Base-by-base conservation (phyloP, 2,888 invertebrate genomes). In the Abrostola triplasia region DNA sequence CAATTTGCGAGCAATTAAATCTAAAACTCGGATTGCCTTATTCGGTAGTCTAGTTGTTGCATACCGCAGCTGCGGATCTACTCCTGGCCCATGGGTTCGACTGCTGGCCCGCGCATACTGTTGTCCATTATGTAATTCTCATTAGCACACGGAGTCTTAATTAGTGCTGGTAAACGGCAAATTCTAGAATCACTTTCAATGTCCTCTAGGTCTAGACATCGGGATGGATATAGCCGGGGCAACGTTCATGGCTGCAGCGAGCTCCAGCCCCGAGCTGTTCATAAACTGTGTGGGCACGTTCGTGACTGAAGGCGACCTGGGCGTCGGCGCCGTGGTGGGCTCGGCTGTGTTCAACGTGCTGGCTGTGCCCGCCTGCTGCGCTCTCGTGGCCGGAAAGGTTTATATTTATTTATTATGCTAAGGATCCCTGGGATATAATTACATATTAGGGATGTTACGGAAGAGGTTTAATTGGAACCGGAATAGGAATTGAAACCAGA, bases 241-340 rank as follows among this genome's bases (percentile, higher is more conserved):
- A 0, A 98, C 98, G 0, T 97, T 98, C 84, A 98, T 98, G 98
- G 98, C 98, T 0, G 96, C 97, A 0, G 98, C 98, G 0, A 98
- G 97, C 67, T 97, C 97, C 0, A 97, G 97, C 65, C 98, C 98
- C 0, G 98, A 98, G 90, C 92, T 98, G 67, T 98, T 98, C 92
- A 97, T 98, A 70, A 97, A 97, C 87, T 96, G 97, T 70, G 96
- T 98, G 36, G 98, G 97, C 44, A 97, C 97, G 0, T 97, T 97
- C 84, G 95, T 97, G 63, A 97, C 97, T 0, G 96, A 97, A 82
- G 97, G 97, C 0, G 97, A 97, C 86, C 90, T 97, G 35, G 97
- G 97, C 0, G 96, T 97, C 7, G 97, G 97, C 0, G 97, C 97
- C 11, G 96, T 97, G 52, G 97, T 97, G 0, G 97, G 97, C 48